Evolutionary conservation across 2,888 invertebrate genomes (phyloP).

Genomic region (Julus scanicus): DNA sequence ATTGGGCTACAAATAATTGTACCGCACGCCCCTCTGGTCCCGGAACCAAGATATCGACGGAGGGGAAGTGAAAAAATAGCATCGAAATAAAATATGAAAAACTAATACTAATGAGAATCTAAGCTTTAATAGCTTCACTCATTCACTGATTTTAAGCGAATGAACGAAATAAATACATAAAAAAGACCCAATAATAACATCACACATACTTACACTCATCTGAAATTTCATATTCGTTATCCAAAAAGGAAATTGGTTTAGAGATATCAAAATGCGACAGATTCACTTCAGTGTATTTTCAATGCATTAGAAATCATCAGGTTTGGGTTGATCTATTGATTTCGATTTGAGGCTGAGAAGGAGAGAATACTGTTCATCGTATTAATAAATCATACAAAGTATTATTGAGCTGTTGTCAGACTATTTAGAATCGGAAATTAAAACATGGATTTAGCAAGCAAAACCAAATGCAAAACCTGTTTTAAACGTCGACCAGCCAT

Average conservation of each 20-base stretch:
- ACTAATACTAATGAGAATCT: background rate
- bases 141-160: background rate
- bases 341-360: background rate
- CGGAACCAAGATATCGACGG: constrained; percentile 26
- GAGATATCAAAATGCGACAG: background rate
- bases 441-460: too few relatives aligned
- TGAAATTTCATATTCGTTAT: background rate
- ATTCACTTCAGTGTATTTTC: background rate
- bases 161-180: background rate
- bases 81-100: background rate
- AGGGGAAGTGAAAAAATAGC: constrained; percentile 17
- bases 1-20: constrained; percentile 8
- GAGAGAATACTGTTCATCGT: background rate
- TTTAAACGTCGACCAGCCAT: too few relatives aligned
- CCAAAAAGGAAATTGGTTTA: background rate
- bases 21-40: constrained; percentile 36
- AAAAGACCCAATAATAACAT: background rate
- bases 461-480: too few relatives aligned
- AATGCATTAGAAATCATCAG: background rate
- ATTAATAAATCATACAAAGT: background rate
- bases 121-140: constrained; percentile 15
- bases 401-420: background rate
- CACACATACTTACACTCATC: background rate
- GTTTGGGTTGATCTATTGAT: background rate
- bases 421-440: too few relatives aligned